These are phyloP conservation scores for Azemiops feae DNA, from an alignment of 2,113 vertebrate species.

Conservation along the genomic window DNA sequence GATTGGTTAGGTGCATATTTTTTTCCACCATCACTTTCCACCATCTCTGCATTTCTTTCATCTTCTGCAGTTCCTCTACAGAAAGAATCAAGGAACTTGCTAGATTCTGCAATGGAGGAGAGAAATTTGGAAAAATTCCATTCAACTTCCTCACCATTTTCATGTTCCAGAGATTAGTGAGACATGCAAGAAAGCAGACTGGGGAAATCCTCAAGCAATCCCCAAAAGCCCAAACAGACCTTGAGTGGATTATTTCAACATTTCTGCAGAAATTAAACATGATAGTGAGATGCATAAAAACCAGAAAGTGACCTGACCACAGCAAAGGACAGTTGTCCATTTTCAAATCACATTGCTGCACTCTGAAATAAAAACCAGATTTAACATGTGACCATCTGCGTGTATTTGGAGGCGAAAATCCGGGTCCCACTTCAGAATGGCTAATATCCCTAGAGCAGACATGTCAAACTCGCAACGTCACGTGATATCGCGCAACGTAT, in stretches of 20 bases:
- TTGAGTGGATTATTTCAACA: neutral
- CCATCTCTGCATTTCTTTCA: neutral
- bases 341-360: neutral
- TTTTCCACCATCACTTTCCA: neutral
- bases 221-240: neutral
- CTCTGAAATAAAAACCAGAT: neutral
- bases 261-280: neutral
- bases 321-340: neutral
- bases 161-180: neutral
- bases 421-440: neutral
- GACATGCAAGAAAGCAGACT: neutral
- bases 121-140: neutral
- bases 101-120: neutral
- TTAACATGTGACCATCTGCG: neutral
- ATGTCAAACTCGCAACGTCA: no score
- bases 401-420: neutral
- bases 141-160: neutral
- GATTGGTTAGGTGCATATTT: neutral
- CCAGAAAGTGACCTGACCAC: neutral
- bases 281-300: neutral
- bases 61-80: neutral
- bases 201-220: neutral
- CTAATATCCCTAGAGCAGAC: neutral
- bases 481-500: no score
- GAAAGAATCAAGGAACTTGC: neutral